A percentile compares a stretch with the other conserved stretches of the same genome.
Conservation (phyloP, 30 jellyfish, hydroid and myxozoan species). For the Hydractinia symbiolongicarpus region DNA sequence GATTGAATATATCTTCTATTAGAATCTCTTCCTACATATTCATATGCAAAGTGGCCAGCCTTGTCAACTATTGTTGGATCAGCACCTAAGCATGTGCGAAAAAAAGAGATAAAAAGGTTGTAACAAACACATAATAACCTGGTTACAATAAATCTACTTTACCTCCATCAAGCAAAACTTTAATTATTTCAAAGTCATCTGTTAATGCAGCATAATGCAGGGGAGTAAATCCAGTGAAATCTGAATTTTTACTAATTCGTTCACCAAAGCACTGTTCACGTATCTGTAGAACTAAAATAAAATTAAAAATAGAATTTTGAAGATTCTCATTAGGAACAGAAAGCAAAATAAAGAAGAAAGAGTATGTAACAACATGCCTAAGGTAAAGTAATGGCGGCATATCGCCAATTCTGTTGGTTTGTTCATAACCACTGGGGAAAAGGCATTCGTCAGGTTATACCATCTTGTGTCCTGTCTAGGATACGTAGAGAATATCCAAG, state of each 20-base stretch:
- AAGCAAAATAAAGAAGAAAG: too few species aligned
- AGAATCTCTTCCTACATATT: conserved; percentile 59
- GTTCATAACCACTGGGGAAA: too few species aligned
- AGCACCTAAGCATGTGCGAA: conserved; percentile 46
- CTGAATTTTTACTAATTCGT: conserved; percentile 58
- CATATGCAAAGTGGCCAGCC: conserved; percentile 62
- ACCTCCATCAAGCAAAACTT: conserved; percentile 82
- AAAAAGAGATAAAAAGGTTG: neutral
- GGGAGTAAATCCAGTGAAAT: conserved; percentile 93
- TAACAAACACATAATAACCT: too few species aligned
- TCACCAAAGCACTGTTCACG: conserved; percentile 69
- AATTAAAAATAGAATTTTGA: neutral
- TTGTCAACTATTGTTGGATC: conserved; percentile 65
- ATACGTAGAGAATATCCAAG: too few species aligned
- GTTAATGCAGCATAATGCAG: conserved; percentile 93
- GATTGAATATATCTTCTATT: conserved; percentile 32
- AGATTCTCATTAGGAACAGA: neutral
- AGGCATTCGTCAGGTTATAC: too few species aligned
- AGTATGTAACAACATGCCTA: too few species aligned
- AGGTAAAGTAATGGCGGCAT: too few species aligned
- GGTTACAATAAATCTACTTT: neutral
- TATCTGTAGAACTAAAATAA: conserved; percentile 30
- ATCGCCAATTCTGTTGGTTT: too few species aligned
- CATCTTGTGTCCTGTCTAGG: too few species aligned
- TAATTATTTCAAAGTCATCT: conserved; percentile 75